phyloP scores from a whole-genome alignment of 2,888 invertebrate species.

The Gortyna flavago region DNA sequence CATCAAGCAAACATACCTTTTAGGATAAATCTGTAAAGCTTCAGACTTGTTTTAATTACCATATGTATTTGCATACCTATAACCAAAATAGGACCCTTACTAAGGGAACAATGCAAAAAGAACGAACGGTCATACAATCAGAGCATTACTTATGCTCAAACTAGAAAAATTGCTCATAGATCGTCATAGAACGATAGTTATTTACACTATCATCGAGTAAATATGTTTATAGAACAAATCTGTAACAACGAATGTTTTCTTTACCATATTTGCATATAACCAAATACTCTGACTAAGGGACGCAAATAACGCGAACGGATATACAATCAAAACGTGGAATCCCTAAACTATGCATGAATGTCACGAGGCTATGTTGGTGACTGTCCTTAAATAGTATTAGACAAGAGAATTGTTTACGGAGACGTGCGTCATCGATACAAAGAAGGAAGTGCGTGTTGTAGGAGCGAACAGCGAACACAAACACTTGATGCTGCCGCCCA shows the following conservation, averaged over 20 bases:
- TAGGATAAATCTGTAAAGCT: constrained; percentile 41
- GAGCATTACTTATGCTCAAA: constrained; percentile 67
- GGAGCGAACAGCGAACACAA: constrained; percentile 64
- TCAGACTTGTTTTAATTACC: constrained; percentile 46
- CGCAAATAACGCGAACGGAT: constrained; percentile 61
- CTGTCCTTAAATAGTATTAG: constrained; percentile 83
- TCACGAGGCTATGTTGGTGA: constrained; percentile 65
- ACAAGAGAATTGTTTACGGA: constrained; percentile 69
- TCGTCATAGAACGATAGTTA: not conserved
- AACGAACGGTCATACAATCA: constrained; percentile 54
- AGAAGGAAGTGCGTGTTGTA: constrained; percentile 75
- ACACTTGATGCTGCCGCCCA: constrained; percentile 81
- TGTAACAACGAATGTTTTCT: constrained; percentile 51
- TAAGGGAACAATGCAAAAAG: constrained; percentile 47
- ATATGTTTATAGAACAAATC: constrained; percentile 56
- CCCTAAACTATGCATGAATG: constrained; percentile 65
- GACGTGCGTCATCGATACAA: constrained; percentile 80
- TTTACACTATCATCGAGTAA: constrained; percentile 34
- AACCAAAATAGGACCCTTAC: constrained; percentile 17
- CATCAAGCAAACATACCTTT: constrained; percentile 49
- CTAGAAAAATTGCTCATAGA: constrained; percentile 33
- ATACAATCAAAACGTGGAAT: constrained; percentile 68
- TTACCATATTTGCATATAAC: constrained; percentile 62
- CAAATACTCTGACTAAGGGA: constrained; percentile 52
- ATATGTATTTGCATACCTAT: constrained; percentile 53